Evolutionary conservation across 2,113 vertebrate genomes (phyloP).

Genomic region (Dromaius novaehollandiae): DNA sequence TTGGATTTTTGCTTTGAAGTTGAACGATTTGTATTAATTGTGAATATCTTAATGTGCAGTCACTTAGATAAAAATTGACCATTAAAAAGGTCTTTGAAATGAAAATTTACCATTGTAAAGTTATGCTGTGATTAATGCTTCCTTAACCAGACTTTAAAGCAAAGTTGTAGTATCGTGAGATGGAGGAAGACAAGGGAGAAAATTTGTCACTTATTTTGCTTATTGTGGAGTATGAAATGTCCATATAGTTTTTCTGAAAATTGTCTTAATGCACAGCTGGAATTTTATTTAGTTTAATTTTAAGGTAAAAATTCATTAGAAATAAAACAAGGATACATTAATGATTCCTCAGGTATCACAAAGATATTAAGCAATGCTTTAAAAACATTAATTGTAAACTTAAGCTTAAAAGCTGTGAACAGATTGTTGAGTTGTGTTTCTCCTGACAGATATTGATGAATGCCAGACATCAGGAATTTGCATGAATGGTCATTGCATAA

Average conservation of each 20-base stretch:
- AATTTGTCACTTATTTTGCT: not conserved
- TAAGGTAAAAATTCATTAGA: not conserved
- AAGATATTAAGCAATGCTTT: not conserved
- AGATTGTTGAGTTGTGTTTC: not conserved
- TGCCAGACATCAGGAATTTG: slow-evolving; percentile 81
- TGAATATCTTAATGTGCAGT: not conserved
- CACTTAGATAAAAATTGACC: not conserved
- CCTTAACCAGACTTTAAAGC: not conserved
- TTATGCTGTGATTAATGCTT: not conserved
- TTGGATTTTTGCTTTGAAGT: not conserved
- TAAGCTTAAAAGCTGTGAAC: not conserved
- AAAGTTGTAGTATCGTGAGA: not conserved
- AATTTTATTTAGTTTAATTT: not conserved
- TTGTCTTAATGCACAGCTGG: not conserved
- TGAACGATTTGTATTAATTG: not conserved
- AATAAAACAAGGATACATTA: not conserved
- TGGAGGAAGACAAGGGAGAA: not conserved
- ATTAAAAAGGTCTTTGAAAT: not conserved
- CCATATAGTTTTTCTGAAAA: not conserved
- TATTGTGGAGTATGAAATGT: not conserved
- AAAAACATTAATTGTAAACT: not conserved
- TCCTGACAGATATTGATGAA: slow-evolving; percentile 78
- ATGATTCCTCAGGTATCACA: not conserved
- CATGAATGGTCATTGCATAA: slow-evolving; percentile 81
- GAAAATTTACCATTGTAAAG: not conserved